Percentiles rank a stretch among this genome's conserved stretches.
phyloP scores from a whole-genome alignment of 2,113 vertebrate species.

The Sialia sialis region DNA sequence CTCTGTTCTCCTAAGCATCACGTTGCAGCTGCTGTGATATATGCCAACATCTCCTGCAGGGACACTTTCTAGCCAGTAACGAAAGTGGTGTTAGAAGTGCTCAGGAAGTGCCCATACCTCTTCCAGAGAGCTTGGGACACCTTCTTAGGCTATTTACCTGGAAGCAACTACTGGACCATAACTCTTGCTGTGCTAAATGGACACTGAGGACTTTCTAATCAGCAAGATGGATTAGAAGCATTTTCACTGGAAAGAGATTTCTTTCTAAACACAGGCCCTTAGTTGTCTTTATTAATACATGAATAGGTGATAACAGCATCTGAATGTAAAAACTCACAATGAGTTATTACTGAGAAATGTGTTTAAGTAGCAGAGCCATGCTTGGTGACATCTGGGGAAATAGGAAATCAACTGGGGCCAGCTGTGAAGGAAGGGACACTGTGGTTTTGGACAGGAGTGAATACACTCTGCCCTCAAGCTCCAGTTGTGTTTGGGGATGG shows the following conservation, averaged over 20 bases:
- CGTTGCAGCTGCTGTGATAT: background rate
- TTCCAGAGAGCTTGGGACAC: background rate
- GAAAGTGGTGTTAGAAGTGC: background rate
- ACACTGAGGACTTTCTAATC: background rate
- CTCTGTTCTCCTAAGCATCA: background rate
- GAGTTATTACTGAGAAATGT: background rate
- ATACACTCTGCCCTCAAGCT: background rate
- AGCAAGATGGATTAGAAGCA: background rate
- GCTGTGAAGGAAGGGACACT: background rate
- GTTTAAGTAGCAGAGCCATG: background rate
- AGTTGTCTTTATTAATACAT: background rate
- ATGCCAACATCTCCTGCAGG: background rate
- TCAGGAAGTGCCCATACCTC: background rate
- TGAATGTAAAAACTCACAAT: background rate
- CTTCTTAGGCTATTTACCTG: background rate
- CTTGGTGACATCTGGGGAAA: background rate
- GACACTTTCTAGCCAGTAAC: background rate
- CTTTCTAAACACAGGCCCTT: background rate
- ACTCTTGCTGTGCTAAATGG: background rate
- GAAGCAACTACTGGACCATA: background rate
- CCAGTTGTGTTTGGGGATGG: background rate
- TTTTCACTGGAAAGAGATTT: background rate
- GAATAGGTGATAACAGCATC: background rate
- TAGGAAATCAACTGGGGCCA: background rate
- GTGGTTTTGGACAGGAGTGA: background rate